Percentiles rank a stretch among this genome's conserved stretches.
Conservation (phyloP, 2,113 vertebrate species). For the Gadus chalcogrammus region DNA sequence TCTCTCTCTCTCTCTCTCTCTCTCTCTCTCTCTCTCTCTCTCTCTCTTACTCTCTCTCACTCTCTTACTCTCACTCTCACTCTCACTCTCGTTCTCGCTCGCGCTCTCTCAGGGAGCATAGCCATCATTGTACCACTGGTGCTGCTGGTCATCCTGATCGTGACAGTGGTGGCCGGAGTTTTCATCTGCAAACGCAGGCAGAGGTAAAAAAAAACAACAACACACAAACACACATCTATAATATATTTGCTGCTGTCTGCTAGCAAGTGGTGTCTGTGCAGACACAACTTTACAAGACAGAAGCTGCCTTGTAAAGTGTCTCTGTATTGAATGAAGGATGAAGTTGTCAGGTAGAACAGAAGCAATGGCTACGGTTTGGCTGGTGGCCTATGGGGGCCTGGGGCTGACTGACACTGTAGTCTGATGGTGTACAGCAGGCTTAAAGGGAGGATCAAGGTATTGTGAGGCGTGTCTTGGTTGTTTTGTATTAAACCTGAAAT, state of each 20-base stretch:
- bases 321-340: too few relatives aligned
- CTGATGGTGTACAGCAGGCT: too few relatives aligned
- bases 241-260: neutral
- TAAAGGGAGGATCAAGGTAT: too few relatives aligned
- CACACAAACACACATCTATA: neutral
- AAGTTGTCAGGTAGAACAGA: too few relatives aligned
- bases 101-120: constrained; percentile 82
- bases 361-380: too few relatives aligned
- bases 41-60: neutral
- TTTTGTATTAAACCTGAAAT: too few relatives aligned
- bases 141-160: constrained; percentile 89
- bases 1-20: neutral
- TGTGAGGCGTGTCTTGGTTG: too few relatives aligned
- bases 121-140: constrained; percentile 97
- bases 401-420: too few relatives aligned
- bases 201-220: constrained; percentile 70
- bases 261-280: too few relatives aligned
- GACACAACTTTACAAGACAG: too few relatives aligned
- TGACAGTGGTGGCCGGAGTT: constrained; percentile 88
- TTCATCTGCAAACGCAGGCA: constrained; percentile 92
- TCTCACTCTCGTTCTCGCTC: constrained; percentile 24
- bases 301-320: too few relatives aligned
- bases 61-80: constrained; percentile 26
- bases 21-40: constrained; percentile 26
- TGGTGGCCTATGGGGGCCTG: too few relatives aligned